phyloP scores from a whole-genome alignment of 2,797 vertebrate species.

The Mallotus villosus region DNA sequence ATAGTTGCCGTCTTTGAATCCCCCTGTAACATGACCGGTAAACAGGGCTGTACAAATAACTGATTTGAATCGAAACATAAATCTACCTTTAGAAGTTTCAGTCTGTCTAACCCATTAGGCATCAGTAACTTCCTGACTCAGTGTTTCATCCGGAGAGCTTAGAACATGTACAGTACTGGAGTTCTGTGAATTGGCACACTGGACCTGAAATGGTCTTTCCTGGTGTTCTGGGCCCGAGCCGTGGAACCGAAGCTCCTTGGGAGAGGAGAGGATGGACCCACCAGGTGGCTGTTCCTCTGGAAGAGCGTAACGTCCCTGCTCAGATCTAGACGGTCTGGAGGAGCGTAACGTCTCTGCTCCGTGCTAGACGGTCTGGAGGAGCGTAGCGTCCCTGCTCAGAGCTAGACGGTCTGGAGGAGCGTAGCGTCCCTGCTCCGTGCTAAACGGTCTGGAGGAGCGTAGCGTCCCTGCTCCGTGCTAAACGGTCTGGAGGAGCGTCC shows the following conservation, averaged over 20 bases:
- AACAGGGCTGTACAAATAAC: conserved; percentile 30
- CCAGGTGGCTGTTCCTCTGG: no score
- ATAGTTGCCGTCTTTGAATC: neutral
- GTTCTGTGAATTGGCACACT: neutral
- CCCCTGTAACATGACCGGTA: no score
- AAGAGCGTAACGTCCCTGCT: no score
- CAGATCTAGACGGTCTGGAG: no score
- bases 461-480: no score
- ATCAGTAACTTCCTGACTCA: neutral
- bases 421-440: no score
- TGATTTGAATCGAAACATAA: neutral
- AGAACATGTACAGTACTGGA: conserved; percentile 6
- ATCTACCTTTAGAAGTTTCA: conserved; percentile 32
- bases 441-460: no score
- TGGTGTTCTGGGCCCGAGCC: conserved; percentile 36
- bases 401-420: no score
- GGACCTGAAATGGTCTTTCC: conserved; percentile 41
- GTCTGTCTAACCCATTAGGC: conserved; percentile 18
- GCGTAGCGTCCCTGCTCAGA: no score
- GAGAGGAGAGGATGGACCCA: neutral
- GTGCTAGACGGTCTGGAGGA: no score
- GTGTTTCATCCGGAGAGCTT: conserved; percentile 1
- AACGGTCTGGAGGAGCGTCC: no score
- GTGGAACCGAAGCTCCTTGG: conserved; percentile 7
- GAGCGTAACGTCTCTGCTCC: no score